A percentile compares a stretch with the other conserved stretches of the same genome.
phyloP scores from a whole-genome alignment of 2,888 invertebrate genomes.

The Stenchaetothrips biformis region DNA sequence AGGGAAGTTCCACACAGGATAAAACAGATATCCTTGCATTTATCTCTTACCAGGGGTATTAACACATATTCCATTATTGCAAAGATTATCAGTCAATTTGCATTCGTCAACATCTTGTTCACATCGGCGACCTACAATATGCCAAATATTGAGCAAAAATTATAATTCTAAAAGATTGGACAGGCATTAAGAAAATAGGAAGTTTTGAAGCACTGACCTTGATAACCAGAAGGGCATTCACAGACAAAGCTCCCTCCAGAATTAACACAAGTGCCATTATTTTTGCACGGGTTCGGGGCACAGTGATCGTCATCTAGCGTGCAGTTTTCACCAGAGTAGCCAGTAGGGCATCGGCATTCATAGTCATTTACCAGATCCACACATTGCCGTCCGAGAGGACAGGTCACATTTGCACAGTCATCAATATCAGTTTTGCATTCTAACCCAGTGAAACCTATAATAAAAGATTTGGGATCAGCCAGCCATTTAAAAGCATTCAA shows the following conservation, averaged over 20 bases:
- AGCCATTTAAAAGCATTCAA: conserved; percentile 28
- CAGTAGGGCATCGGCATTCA: conserved; percentile 58
- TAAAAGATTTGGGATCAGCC: conserved; percentile 30
- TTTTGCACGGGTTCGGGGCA: conserved; percentile 59
- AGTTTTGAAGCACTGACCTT: conserved; percentile 53
- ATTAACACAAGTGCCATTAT: conserved; percentile 68
- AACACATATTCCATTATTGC: conserved; percentile 77
- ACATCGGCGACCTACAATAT: conserved; percentile 48
- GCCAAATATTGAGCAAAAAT: conserved; percentile 22
- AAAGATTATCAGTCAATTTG: conserved; percentile 53
- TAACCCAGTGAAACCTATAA: conserved; percentile 57
- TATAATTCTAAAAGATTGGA: not conserved
- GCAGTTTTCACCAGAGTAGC: conserved; percentile 58
- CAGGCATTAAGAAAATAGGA: conserved; percentile 28
- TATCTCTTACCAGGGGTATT: conserved; percentile 58
- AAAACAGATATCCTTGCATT: not conserved
- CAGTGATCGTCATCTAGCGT: conserved; percentile 54
- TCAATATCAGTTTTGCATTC: conserved; percentile 61
- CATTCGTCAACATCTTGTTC: conserved; percentile 73
- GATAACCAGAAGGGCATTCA: conserved; percentile 63
- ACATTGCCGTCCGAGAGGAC: conserved; percentile 52
- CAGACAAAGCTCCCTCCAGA: conserved; percentile 61
- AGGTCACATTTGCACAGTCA: conserved; percentile 56
- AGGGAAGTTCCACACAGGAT: conserved; percentile 15
- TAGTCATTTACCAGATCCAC: conserved; percentile 54